These are phyloP conservation scores for Pocota personata DNA, from an alignment of 2,888 invertebrate species.

Conservation along the genomic window DNA sequence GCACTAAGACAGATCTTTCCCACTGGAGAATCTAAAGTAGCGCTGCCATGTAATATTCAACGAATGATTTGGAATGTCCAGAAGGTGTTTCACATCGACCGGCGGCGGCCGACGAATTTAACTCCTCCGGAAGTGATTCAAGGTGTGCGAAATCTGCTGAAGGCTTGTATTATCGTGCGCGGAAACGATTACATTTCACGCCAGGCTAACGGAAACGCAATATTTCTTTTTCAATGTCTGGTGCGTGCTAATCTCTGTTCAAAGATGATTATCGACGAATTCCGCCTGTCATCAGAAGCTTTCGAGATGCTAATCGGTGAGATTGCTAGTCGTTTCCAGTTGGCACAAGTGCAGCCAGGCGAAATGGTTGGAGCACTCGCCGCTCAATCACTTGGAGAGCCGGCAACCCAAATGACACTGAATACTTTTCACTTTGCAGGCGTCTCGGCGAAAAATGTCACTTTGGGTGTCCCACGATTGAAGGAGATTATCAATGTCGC, in stretches of 20 bases:
- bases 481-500: slow-evolving; percentile 98
- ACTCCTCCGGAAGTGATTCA: slow-evolving; percentile 91
- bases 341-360: slow-evolving; percentile 95
- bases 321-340: slow-evolving; percentile 97
- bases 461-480: slow-evolving; percentile 97
- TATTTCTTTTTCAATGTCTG: slow-evolving; percentile 95
- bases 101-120: slow-evolving; percentile 93
- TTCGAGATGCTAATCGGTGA: slow-evolving; percentile 99
- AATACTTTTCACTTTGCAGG: slow-evolving; percentile 81
- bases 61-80: slow-evolving; percentile 99
- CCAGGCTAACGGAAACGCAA: slow-evolving; percentile 98
- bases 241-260: slow-evolving; percentile 96
- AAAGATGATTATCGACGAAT: slow-evolving; percentile 96
- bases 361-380: slow-evolving; percentile 99
- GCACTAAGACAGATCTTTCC: slow-evolving; percentile 95
- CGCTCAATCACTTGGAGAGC: slow-evolving; percentile 75
- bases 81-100: slow-evolving; percentile 98
- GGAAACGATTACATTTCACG: slow-evolving; percentile 96
- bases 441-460: slow-evolving; percentile 99
- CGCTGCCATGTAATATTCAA: slow-evolving; percentile 96
- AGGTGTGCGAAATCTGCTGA: slow-evolving; percentile 92
- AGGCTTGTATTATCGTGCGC: slow-evolving; percentile 93
- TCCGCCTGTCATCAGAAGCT: slow-evolving; percentile 94
- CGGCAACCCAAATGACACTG: slow-evolving; percentile 76
- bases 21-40: slow-evolving; percentile 96